Evolutionary conservation across 2,113 vertebrate species (phyloP).

Genomic region (Sapayoa aenigma): DNA sequence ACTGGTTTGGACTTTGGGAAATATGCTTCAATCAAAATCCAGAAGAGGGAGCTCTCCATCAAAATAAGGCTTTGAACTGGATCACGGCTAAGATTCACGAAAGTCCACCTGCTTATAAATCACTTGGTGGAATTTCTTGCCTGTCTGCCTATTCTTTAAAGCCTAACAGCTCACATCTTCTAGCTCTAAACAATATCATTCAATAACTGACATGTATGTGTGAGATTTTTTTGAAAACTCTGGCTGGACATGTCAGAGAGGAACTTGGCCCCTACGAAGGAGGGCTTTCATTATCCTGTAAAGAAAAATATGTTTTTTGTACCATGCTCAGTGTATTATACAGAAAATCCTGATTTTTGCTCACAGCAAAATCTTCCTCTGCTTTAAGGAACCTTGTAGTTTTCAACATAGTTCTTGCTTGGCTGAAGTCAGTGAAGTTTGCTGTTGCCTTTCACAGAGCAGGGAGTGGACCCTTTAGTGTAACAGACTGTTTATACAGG

Average conservation of each 20-base stretch:
- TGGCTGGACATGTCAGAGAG: background rate
- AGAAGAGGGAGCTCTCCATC: conserved; percentile 66
- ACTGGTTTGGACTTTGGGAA: background rate
- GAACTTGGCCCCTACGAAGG: background rate
- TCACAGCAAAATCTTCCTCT: background rate
- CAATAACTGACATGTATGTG: conserved; percentile 2
- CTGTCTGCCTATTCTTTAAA: conserved; percentile 46
- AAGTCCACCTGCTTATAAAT: conserved; percentile 44
- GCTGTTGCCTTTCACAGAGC: background rate
- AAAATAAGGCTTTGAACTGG: conserved; percentile 26
- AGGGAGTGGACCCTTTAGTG: background rate
- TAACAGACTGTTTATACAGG: background rate
- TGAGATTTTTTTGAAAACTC: background rate
- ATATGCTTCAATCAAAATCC: conserved; percentile 6
- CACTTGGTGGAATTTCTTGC: conserved; percentile 40
- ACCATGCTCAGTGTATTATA: background rate
- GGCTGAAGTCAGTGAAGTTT: background rate
- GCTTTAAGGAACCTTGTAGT: background rate
- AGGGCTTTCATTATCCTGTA: background rate
- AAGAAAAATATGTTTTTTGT: background rate
- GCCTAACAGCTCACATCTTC: conserved; percentile 15
- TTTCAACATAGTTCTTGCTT: background rate
- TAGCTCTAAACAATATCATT: conserved; percentile 51
- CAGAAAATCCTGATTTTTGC: background rate
- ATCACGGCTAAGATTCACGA: background rate